Conservation (phyloP, 2,797 vertebrate genomes). For the Uromys caudimaculatus region DNA sequence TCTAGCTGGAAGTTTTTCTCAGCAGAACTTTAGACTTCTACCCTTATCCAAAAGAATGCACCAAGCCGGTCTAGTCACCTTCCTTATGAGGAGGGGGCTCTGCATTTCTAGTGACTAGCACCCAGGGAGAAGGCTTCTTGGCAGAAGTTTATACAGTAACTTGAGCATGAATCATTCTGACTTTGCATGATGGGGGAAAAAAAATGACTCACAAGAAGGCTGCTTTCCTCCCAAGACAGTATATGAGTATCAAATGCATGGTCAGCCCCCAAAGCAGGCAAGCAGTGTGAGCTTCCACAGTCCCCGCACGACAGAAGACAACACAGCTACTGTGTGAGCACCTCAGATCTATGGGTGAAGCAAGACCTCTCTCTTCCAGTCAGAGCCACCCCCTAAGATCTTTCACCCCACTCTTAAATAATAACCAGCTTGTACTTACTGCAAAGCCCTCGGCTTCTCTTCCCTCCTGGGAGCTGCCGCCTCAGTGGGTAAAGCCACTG, state of each 20-base stretch:
- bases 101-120: not conserved
- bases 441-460: slow-evolving; percentile 60
- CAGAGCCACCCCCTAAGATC: slow-evolving; percentile 3
- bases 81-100: not conserved
- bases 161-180: slow-evolving; percentile 47
- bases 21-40: not conserved
- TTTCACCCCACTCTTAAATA: slow-evolving; percentile 33
- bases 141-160: not conserved
- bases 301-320: not conserved
- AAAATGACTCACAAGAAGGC: not conserved
- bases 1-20: not conserved
- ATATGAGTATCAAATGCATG: slow-evolving; percentile 20
- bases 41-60: not conserved
- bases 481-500: slow-evolving; percentile 83
- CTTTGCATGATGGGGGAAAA: not conserved
- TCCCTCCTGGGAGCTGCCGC: slow-evolving; percentile 78
- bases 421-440: slow-evolving; percentile 85
- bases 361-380: slow-evolving; percentile 15
- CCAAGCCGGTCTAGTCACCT: not conserved
- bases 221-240: not conserved
- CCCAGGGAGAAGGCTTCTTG: not conserved
- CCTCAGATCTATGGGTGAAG: not conserved
- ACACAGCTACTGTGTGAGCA: not conserved
- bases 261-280: not conserved
- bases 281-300: not conserved